Percentiles rank a stretch among this genome's conserved stretches.
phyloP scores from a whole-genome alignment of 1,140 invertebrate species.

The Belonocnema kinseyi region DNA sequence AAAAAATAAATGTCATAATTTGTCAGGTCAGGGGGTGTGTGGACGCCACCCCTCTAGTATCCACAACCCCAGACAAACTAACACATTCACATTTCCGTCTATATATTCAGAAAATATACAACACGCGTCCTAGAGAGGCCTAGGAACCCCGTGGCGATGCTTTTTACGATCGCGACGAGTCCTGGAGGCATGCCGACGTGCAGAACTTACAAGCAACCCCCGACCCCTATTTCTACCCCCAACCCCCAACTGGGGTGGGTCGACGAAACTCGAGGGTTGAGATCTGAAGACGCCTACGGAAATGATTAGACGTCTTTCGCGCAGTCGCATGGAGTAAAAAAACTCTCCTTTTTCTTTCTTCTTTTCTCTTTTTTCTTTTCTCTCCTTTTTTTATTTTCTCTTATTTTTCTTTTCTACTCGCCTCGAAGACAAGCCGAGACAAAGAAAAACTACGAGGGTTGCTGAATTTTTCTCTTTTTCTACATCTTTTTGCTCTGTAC shows the following conservation, averaged over 20 bases:
- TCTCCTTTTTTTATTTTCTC: constrained; percentile 7
- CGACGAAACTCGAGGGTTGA: constrained; percentile 45
- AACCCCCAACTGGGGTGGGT: constrained; percentile 42
- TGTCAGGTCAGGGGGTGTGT: constrained; percentile 46
- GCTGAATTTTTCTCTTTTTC: constrained; percentile 19
- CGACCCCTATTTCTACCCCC: not conserved
- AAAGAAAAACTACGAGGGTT: constrained; percentile 19
- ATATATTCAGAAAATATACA: constrained; percentile 9
- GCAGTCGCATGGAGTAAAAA: constrained; percentile 50
- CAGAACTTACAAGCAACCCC: constrained; percentile 42
- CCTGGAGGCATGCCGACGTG: constrained; percentile 62
- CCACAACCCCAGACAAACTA: no score
- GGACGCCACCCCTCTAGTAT: not conserved
- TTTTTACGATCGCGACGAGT: constrained; percentile 61
- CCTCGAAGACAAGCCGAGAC: constrained; percentile 28
- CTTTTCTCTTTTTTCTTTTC: not conserved
- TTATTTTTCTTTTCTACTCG: constrained; percentile 19
- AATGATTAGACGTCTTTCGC: constrained; percentile 48
- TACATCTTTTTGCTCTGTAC: constrained; percentile 12
- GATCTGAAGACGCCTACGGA: constrained; percentile 52
- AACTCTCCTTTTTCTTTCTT: constrained; percentile 5
- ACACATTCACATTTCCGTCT: not conserved
- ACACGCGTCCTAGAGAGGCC: constrained; percentile 32
- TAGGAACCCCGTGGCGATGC: constrained; percentile 48
- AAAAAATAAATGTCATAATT: constrained; percentile 58